Percentiles rank a stretch among this genome's conserved stretches.
These are phyloP conservation scores for Drosophila melanosoma DNA, from an alignment of 2,888 invertebrate species.

Conservation along the genomic window DNA sequence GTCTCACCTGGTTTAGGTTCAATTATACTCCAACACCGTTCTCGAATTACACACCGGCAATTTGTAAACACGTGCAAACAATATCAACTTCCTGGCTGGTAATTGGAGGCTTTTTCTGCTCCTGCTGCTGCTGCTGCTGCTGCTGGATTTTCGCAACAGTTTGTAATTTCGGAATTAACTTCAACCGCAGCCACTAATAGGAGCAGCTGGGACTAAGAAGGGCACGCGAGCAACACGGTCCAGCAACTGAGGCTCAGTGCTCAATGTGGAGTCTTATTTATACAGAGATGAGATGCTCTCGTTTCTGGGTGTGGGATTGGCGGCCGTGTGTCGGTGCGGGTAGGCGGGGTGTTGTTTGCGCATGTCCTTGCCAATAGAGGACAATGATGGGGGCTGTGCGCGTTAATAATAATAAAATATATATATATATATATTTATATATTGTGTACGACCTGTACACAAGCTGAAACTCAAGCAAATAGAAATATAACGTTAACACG, in stretches of 20 bases:
- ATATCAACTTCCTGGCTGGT: slow-evolving; percentile 15
- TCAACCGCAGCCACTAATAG: background rate
- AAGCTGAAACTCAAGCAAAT: slow-evolving; percentile 44
- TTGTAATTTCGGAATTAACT: slow-evolving; percentile 21
- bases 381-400: background rate
- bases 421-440: background rate
- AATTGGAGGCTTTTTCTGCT: slow-evolving; percentile 12
- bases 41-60: slow-evolving; percentile 25
- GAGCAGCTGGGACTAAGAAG: slow-evolving; percentile 40
- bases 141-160: slow-evolving; percentile 41
- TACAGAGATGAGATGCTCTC: slow-evolving; percentile 55
- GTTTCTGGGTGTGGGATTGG: slow-evolving; percentile 17
- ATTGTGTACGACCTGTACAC: slow-evolving; percentile 19
- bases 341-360: slow-evolving; percentile 66
- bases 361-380: slow-evolving; percentile 68
- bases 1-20: slow-evolving; percentile 33
- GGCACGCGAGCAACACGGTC: slow-evolving; percentile 57
- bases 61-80: slow-evolving; percentile 29
- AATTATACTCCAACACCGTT: slow-evolving; percentile 11
- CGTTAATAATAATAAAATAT: slow-evolving; percentile 62
- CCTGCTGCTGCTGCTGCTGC: slow-evolving; percentile 4
- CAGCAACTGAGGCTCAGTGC: slow-evolving; percentile 77
- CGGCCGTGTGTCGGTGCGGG: slow-evolving; percentile 30
- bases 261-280: slow-evolving; percentile 73
- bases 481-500: slow-evolving; percentile 76